These are phyloP conservation scores for Orgyia antiqua DNA, from an alignment of 2,888 invertebrate species.

Conservation along the genomic window DNA sequence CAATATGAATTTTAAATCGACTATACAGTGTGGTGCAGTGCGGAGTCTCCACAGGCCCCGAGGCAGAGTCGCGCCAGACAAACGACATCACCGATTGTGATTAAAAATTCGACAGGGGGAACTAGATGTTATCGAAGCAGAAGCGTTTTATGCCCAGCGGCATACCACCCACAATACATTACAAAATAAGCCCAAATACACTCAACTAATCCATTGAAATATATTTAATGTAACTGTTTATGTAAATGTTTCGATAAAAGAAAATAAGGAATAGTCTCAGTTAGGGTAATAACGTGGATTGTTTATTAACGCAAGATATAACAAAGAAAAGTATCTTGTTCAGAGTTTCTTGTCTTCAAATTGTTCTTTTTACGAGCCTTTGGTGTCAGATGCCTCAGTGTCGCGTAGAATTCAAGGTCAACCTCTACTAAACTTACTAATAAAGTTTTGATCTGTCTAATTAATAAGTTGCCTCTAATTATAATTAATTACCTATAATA, in stretches of 20 bases:
- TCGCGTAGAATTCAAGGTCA: no score
- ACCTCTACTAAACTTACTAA: no score
- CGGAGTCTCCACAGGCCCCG: constrained; percentile 22
- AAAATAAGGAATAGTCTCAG: neutral
- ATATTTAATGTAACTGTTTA: neutral
- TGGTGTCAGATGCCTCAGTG: no score
- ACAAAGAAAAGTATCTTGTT: no score
- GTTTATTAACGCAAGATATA: no score
- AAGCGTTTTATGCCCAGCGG: constrained; percentile 3
- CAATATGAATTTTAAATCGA: constrained; percentile 52
- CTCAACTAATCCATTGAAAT: neutral
- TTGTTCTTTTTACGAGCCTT: no score
- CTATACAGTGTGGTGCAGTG: constrained; percentile 26
- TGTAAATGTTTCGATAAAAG: neutral
- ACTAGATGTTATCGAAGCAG: constrained; percentile 32
- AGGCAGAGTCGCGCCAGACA: constrained; percentile 31
- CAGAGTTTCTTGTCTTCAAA: no score
- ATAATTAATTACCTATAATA: no score
- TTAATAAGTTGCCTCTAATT: no score
- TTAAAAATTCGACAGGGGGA: constrained; percentile 51
- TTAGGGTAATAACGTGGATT: neutral
- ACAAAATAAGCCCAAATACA: neutral
- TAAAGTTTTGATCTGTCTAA: no score
- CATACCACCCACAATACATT: neutral
- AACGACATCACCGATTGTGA: constrained; percentile 42